A percentile compares a stretch with the other conserved stretches of the same genome.
These are phyloP conservation scores for Vanessa tameamea DNA, from an alignment of 1,140 invertebrate genomes.

Conservation along the genomic window DNA sequence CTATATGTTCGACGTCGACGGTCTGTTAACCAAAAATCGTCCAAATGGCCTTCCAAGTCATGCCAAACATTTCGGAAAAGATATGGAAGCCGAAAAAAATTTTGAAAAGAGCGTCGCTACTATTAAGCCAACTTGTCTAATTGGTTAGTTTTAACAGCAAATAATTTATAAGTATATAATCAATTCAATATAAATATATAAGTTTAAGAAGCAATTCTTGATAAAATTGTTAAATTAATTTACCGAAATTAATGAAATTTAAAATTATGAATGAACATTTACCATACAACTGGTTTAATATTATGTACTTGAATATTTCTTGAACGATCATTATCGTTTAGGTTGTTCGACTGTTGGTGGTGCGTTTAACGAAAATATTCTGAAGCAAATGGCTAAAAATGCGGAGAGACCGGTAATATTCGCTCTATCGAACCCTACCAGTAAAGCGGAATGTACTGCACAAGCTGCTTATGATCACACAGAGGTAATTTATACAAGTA, in stretches of 20 bases:
- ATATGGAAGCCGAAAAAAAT: conserved; percentile 86
- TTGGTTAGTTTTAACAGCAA: conserved; percentile 82
- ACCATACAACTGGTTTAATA: background rate
- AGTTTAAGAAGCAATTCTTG: too few species aligned
- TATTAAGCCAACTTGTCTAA: conserved; percentile 90
- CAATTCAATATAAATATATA: too few species aligned
- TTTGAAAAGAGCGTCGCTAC: conserved; percentile 88
- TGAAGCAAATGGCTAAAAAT: conserved; percentile 91
- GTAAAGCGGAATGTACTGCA: conserved; percentile 96
- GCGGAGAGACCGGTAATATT: conserved; percentile 94
- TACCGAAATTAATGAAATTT: background rate
- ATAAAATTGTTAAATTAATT: background rate
- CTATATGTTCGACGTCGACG: conserved; percentile 92
- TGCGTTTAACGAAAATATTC: conserved; percentile 91
- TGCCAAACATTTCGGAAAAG: conserved; percentile 91
- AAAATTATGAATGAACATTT: too few species aligned
- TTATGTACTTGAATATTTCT: background rate
- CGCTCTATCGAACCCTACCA: conserved; percentile 96
- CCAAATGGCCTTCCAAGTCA: conserved; percentile 87
- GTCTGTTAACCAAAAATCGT: conserved; percentile 86
- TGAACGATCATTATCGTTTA: conserved; percentile 50
- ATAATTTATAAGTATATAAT: background rate
- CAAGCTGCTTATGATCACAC: conserved; percentile 92
- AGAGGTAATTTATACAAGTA: conserved; percentile 81
- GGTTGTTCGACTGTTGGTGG: conserved; percentile 91